These are phyloP conservation scores for Eclectus roratus DNA, from an alignment of 2,113 vertebrate species.

Conservation along the genomic window DNA sequence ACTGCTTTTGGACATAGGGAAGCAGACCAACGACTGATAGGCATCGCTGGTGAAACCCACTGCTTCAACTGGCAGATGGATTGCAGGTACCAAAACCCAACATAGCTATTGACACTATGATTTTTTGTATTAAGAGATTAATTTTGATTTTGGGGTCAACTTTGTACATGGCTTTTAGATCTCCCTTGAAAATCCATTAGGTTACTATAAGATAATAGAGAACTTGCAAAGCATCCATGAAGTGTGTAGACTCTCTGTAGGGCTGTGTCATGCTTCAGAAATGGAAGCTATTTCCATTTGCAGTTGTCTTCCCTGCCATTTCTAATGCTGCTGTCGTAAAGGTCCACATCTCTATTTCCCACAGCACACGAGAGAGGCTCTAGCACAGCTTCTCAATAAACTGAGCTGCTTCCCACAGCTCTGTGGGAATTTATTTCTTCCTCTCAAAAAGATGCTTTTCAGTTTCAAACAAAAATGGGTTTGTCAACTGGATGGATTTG, in stretches of 20 bases:
- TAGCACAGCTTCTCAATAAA: neutral
- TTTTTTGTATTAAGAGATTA: neutral
- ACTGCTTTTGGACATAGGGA: neutral
- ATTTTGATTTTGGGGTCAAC: neutral
- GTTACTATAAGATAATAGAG: neutral
- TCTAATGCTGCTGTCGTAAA: neutral
- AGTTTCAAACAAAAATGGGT: conserved; percentile 14
- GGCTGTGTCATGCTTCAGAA: neutral
- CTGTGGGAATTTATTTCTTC: neutral
- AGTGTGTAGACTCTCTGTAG: accelerated
- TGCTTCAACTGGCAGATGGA: neutral
- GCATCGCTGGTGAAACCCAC: neutral
- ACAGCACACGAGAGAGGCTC: neutral
- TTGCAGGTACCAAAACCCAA: neutral
- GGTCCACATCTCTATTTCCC: neutral
- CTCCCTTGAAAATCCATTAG: neutral
- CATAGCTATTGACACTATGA: accelerated
- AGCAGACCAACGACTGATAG: neutral
- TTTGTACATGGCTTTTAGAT: neutral
- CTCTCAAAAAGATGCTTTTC: neutral
- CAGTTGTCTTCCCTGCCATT: neutral
- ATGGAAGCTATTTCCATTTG: neutral
- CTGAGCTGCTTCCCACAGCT: neutral
- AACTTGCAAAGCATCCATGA: neutral
- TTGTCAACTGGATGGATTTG: conserved; percentile 41